phyloP scores from a whole-genome alignment of 2,113 vertebrate genomes.

The Procavia capensis region DNA sequence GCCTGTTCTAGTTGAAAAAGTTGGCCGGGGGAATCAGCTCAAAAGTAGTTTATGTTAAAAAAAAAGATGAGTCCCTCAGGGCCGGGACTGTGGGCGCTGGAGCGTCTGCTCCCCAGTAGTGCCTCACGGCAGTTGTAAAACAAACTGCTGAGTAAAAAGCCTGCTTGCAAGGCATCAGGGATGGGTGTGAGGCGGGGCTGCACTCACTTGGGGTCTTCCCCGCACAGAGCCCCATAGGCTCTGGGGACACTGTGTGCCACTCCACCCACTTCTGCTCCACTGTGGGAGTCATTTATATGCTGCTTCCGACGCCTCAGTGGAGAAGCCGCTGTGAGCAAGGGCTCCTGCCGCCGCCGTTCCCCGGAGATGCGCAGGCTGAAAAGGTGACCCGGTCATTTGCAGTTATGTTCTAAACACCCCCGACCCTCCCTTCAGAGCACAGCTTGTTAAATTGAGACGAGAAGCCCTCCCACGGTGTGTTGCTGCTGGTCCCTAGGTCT shows the following conservation, averaged over 20 bases:
- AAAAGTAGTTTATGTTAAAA: not conserved
- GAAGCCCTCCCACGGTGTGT: not conserved
- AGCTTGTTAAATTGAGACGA: not conserved
- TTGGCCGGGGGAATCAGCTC: not conserved
- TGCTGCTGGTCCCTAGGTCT: not conserved
- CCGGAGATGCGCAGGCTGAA: not conserved
- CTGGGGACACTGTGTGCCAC: not conserved
- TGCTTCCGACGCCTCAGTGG: not conserved
- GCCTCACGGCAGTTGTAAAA: not conserved
- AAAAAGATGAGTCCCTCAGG: too few species aligned
- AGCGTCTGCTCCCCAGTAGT: not conserved
- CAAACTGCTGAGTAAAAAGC: not conserved
- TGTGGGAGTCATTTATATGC: not conserved
- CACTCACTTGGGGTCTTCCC: fast-evolving
- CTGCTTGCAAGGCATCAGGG: not conserved
- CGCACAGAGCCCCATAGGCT: not conserved
- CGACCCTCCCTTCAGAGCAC: not conserved
- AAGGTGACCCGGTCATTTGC: not conserved
- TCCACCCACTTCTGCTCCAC: not conserved
- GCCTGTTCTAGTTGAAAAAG: not conserved
- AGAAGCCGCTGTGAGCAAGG: not conserved
- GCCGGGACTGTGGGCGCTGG: not conserved
- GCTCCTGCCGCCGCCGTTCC: not conserved
- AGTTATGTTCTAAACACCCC: not conserved
- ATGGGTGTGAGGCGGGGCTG: not conserved